These are phyloP conservation scores for Haemorhous mexicanus DNA, from an alignment of 2,113 vertebrate genomes.

Conservation along the genomic window DNA sequence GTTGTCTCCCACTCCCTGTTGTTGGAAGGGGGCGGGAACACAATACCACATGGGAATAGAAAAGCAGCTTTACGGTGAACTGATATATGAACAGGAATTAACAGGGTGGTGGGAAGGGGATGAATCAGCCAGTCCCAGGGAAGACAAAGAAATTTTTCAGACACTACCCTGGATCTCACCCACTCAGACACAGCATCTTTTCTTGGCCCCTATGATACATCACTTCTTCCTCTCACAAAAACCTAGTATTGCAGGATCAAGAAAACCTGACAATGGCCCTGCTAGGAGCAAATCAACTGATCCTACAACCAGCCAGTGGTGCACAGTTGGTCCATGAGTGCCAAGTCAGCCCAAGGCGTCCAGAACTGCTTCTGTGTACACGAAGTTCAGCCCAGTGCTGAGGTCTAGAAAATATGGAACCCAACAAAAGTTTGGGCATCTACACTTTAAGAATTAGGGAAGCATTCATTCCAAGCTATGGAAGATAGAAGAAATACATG, in stretches of 20 bases:
- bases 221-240: conserved; percentile 9
- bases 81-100: conserved; percentile 43
- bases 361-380: not conserved
- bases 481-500: not conserved
- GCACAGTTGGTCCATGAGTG: not conserved
- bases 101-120: conserved; percentile 46
- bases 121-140: conserved; percentile 44
- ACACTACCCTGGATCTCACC: conserved; percentile 48
- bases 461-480: not conserved
- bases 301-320: not conserved
- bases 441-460: not conserved
- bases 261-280: not conserved
- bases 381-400: not conserved
- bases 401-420: not conserved
- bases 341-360: not conserved
- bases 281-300: not conserved
- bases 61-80: conserved; percentile 28
- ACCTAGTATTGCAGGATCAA: not conserved
- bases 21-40: conserved; percentile 16
- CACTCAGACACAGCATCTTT: conserved; percentile 55
- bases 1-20: conserved; percentile 26
- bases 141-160: conserved; percentile 59
- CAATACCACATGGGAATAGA: conserved; percentile 30
- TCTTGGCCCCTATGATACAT: conserved; percentile 28
- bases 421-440: not conserved